phyloP scores from a whole-genome alignment of 2,888 invertebrate genomes.

The Hololepta plana region DNA sequence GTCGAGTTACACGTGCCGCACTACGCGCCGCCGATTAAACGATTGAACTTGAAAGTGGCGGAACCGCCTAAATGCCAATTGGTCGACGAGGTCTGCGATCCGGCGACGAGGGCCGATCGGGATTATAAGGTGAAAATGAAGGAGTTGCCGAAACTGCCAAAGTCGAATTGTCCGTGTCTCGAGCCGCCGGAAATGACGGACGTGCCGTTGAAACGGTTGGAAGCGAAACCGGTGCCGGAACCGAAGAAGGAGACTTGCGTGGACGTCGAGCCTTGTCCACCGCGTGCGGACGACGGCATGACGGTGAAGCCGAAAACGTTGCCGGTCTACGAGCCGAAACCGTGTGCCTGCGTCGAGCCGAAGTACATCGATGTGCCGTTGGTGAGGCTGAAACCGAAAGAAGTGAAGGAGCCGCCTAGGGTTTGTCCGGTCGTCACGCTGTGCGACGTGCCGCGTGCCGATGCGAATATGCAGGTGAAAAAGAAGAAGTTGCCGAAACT shows the following conservation, averaged over 20 bases:
- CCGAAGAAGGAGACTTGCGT: no score
- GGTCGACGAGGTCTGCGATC: no score
- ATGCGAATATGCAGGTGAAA: slow-evolving; percentile 8
- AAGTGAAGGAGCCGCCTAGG: slow-evolving; percentile 6
- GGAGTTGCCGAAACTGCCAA: slow-evolving; percentile 7
- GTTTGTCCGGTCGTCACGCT: background rate
- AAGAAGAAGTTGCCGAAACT: slow-evolving; percentile 12
- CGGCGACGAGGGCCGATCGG: slow-evolving; percentile 9
- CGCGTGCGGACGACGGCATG: slow-evolving; percentile 10
- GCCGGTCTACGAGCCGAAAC: background rate
- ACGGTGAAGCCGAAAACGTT: slow-evolving; percentile 8
- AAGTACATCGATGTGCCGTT: slow-evolving; percentile 6
- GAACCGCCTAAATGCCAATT: no score
- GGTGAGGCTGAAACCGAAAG: slow-evolving; percentile 7
- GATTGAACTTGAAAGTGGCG: slow-evolving; percentile 10
- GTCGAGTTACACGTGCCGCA: no score
- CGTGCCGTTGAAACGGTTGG: slow-evolving; percentile 5
- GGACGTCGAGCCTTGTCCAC: slow-evolving; percentile 5
- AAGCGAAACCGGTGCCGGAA: slow-evolving; percentile 1
- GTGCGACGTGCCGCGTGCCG: slow-evolving; percentile 10
- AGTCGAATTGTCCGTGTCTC: slow-evolving; percentile 7
- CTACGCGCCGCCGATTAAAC: no score
- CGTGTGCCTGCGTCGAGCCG: slow-evolving; percentile 3
- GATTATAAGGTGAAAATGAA: slow-evolving; percentile 6
- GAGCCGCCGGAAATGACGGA: slow-evolving; percentile 1